These are phyloP conservation scores for Xenopus borealis DNA, from an alignment of 2,113 vertebrate genomes.

Conservation along the genomic window DNA sequence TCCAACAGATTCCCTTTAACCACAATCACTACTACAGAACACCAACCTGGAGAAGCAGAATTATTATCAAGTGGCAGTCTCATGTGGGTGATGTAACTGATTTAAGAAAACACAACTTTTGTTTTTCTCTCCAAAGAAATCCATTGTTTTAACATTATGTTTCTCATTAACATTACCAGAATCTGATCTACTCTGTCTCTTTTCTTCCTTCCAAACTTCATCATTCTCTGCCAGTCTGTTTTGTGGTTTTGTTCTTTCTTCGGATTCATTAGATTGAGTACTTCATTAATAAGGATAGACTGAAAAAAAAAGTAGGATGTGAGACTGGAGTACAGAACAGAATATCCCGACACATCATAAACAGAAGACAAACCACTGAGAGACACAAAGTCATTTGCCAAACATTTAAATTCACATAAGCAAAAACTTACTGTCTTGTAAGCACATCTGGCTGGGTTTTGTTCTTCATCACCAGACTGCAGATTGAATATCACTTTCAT, in stretches of 20 bases:
- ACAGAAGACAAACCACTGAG: too few species aligned
- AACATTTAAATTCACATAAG: too few species aligned
- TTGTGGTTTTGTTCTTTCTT: conserved; percentile 83
- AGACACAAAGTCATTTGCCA: too few species aligned
- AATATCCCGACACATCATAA: background rate
- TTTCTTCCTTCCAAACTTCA: conserved; percentile 97
- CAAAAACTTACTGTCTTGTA: conserved; percentile 27
- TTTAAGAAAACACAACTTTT: too few species aligned
- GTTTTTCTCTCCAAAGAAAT: too few species aligned
- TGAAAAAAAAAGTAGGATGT: conserved; percentile 49
- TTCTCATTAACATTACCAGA: conserved; percentile 64
- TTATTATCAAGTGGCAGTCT: too few species aligned
- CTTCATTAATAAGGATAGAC: conserved; percentile 83
- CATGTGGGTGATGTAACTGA: too few species aligned
- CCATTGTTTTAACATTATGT: too few species aligned
- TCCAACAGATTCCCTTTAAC: too few species aligned
- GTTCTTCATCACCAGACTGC: conserved; percentile 8
- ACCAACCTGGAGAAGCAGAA: too few species aligned
- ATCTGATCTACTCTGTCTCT: conserved; percentile 94
- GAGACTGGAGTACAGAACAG: background rate
- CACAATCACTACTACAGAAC: too few species aligned
- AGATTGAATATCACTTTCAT: too few species aligned
- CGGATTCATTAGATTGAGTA: conserved; percentile 83
- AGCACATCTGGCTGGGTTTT: conserved; percentile 15
- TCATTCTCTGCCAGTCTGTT: conserved; percentile 97